phyloP scores from a whole-genome alignment of 2,797 vertebrate genomes.

The Parambassis ranga region DNA sequence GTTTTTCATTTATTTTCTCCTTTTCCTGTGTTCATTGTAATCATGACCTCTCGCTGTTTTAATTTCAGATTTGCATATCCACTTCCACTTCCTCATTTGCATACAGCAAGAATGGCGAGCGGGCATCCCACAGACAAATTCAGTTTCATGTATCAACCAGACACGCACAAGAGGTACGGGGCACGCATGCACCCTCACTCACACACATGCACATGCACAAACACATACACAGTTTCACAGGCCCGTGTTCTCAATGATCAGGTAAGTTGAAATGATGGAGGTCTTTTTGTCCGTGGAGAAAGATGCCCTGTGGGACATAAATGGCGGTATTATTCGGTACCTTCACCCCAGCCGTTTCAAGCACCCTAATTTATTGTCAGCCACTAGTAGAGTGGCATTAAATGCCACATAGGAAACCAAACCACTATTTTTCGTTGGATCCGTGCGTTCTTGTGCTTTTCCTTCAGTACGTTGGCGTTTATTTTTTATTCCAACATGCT shows the following conservation, averaged over 20 bases:
- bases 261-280: slow-evolving; percentile 52
- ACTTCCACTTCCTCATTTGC: slow-evolving; percentile 84
- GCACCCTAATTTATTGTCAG: background rate
- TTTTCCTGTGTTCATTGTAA: slow-evolving; percentile 77
- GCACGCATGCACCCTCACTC: slow-evolving; percentile 67
- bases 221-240: slow-evolving; percentile 18
- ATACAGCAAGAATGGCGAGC: slow-evolving; percentile 84
- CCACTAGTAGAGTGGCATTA: background rate
- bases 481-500: slow-evolving; percentile 7
- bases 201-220: slow-evolving; percentile 1
- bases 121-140: slow-evolving; percentile 85
- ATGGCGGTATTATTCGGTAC: background rate
- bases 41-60: slow-evolving; percentile 83
- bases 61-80: slow-evolving; percentile 86
- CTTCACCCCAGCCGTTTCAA: background rate
- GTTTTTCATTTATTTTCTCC: slow-evolving; percentile 18
- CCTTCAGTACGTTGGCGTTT: slow-evolving; percentile 8
- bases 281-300: background rate
- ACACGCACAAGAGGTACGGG: slow-evolving; percentile 81
- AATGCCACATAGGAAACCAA: slow-evolving; percentile 16
- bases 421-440: slow-evolving; percentile 19
- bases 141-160: slow-evolving; percentile 85
- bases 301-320: slow-evolving; percentile 1
- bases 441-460: slow-evolving; percentile 32
- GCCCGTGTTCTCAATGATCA: slow-evolving; percentile 24